A percentile compares a stretch with the other conserved stretches of the same genome.
These are phyloP conservation scores for Netelia fuscicornis DNA, from an alignment of 2,888 invertebrate species.

Conservation along the genomic window DNA sequence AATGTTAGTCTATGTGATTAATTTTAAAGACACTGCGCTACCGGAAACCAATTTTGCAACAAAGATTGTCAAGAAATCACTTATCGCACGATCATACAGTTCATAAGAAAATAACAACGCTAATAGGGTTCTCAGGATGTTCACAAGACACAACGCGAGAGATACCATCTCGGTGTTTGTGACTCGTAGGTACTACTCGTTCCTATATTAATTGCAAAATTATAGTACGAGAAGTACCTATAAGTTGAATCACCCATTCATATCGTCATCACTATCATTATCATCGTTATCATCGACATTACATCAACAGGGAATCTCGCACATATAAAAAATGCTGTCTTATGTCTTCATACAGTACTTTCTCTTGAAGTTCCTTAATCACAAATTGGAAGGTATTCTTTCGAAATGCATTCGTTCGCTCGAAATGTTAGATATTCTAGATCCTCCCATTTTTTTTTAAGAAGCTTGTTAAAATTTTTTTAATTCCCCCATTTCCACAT, in stretches of 20 bases:
- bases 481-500: too few relatives aligned
- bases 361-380: too few relatives aligned
- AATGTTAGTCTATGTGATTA: not conserved
- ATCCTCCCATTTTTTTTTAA: too few relatives aligned
- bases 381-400: too few relatives aligned
- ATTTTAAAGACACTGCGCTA: not conserved
- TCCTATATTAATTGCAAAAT: constrained; percentile 60
- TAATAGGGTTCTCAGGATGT: constrained; percentile 41
- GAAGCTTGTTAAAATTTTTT: too few relatives aligned
- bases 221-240: constrained; percentile 72
- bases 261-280: constrained; percentile 33
- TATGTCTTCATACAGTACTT: too few relatives aligned
- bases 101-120: constrained; percentile 12
- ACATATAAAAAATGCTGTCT: not conserved
- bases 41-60: not conserved
- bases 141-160: constrained; percentile 22
- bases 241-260: constrained; percentile 60
- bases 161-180: constrained; percentile 53
- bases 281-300: constrained; percentile 16
- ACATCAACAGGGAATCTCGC: too few relatives aligned
- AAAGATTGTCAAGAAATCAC: constrained; percentile 2
- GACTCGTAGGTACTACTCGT: constrained; percentile 66
- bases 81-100: not conserved
- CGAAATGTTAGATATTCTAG: too few relatives aligned
- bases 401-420: too few relatives aligned